Evolutionary conservation across 2,797 vertebrate species (phyloP).

Genomic region (Ataeniobius toweri): DNA sequence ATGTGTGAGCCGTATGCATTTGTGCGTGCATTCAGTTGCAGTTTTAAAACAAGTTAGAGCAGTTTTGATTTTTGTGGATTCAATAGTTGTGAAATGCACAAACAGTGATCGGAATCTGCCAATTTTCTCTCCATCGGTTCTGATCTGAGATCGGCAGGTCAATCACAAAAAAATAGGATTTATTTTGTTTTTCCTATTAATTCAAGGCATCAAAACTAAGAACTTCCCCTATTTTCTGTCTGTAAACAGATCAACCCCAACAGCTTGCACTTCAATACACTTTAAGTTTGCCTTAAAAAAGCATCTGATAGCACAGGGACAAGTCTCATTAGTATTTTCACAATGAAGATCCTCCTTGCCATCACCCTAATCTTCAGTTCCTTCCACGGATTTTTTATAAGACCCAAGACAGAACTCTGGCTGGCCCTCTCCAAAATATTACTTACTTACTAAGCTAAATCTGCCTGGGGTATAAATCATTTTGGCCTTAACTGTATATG

Average conservation of each 20-base stretch:
- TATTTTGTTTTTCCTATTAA: not conserved
- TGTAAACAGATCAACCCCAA: not conserved
- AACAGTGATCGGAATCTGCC: not conserved
- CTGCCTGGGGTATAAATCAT: not conserved
- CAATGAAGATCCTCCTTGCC: not conserved
- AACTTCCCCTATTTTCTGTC: not conserved
- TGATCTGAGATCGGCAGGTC: not conserved
- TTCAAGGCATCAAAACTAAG: not conserved
- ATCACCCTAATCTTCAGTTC: not conserved
- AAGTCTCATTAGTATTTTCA: not conserved
- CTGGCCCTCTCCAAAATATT: not conserved
- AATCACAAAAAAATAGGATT: not conserved
- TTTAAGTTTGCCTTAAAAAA: not conserved
- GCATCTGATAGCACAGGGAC: not conserved
- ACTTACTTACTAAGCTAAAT: not conserved
- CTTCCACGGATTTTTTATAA: not conserved
- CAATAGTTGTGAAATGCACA: conserved; percentile 25
- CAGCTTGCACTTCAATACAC: not conserved
- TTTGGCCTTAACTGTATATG: not conserved
- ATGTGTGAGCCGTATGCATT: not conserved
- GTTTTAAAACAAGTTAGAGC: conserved; percentile 13
- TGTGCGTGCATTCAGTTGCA: conserved; percentile 13
- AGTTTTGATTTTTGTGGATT: conserved; percentile 17
- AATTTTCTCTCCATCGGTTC: not conserved
- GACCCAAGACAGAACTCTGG: not conserved